These are phyloP conservation scores for Hermaeophaga mercurialis DNA, from an alignment of 2,888 invertebrate genomes.

Conservation along the genomic window DNA sequence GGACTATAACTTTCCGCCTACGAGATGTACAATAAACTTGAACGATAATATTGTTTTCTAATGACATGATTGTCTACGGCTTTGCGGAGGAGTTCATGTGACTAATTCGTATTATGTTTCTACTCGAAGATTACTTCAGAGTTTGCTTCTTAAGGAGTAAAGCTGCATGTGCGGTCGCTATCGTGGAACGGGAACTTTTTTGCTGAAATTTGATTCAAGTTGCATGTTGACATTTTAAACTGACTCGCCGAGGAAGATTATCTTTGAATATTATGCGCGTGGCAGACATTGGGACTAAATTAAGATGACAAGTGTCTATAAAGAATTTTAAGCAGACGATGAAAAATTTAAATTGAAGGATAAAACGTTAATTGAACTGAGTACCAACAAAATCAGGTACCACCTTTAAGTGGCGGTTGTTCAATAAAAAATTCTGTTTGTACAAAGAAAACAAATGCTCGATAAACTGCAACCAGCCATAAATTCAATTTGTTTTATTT, in stretches of 20 bases:
- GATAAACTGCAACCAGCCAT: conserved; percentile 2
- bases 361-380: no score
- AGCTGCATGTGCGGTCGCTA: conserved; percentile 4
- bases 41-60: conserved; percentile 22
- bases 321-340: no score
- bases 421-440: no score
- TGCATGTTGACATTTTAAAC: conserved; percentile 11
- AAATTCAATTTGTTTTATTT: conserved; percentile 6
- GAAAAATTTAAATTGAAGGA: no score
- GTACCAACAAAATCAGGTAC: no score
- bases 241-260: conserved; percentile 3
- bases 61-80: conserved; percentile 16
- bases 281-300: background rate
- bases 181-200: background rate
- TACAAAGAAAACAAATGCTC: no score
- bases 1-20: conserved; percentile 16
- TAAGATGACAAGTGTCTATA: background rate
- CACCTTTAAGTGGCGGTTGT: no score
- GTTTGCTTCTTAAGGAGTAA: conserved; percentile 18
- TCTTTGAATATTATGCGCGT: background rate
- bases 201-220: conserved; percentile 6
- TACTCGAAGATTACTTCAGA: conserved; percentile 13
- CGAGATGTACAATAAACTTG: conserved; percentile 9
- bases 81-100: conserved; percentile 14
- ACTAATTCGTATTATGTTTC: conserved; percentile 19